A percentile compares a stretch with the other conserved stretches of the same genome.
Conservation (phyloP, 1,140 invertebrate species). For the Ceratosolen fusciceps region DNA sequence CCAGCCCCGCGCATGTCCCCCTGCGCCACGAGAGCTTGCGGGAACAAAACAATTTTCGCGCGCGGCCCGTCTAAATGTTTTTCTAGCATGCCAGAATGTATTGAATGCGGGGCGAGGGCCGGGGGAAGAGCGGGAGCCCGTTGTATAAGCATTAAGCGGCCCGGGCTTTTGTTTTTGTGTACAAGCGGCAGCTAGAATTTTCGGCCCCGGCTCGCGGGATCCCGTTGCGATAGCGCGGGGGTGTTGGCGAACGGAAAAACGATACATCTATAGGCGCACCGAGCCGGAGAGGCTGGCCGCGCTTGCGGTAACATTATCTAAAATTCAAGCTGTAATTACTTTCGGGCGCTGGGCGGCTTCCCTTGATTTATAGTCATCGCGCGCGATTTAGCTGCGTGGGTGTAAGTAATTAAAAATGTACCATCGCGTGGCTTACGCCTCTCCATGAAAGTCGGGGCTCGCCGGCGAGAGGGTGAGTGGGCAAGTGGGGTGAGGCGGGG, state of each 20-base stretch:
- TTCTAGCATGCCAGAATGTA: slow-evolving; percentile 49
- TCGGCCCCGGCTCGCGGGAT: slow-evolving; percentile 50
- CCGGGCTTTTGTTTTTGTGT: slow-evolving; percentile 54
- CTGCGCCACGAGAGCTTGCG: slow-evolving; percentile 16
- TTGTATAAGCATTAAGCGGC: slow-evolving; percentile 52
- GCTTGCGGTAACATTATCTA: slow-evolving; percentile 74
- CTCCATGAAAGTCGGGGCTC: slow-evolving; percentile 44
- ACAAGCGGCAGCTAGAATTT: slow-evolving; percentile 49
- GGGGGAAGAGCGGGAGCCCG: not conserved
- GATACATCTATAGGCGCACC: not conserved
- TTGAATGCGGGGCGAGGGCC: slow-evolving; percentile 32
- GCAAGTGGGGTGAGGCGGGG: slow-evolving; percentile 44
- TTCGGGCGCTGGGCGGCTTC: slow-evolving; percentile 70
- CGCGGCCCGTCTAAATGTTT: slow-evolving; percentile 47
- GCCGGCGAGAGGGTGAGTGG: not conserved
- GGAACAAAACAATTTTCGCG: slow-evolving; percentile 49
- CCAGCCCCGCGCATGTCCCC: too few relatives aligned
- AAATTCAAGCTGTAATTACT: slow-evolving; percentile 74
- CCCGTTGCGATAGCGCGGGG: slow-evolving; percentile 54
- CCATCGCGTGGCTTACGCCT: slow-evolving; percentile 68
- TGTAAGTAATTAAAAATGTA: slow-evolving; percentile 74
- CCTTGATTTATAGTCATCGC: slow-evolving; percentile 73
- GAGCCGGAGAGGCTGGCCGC: slow-evolving; percentile 55
- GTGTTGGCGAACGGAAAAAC: not conserved
- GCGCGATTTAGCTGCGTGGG: slow-evolving; percentile 72